Percentiles rank a stretch among this genome's conserved stretches.
Conservation (phyloP, 2,797 vertebrate species). For the Lycodopsis pacificus region DNA sequence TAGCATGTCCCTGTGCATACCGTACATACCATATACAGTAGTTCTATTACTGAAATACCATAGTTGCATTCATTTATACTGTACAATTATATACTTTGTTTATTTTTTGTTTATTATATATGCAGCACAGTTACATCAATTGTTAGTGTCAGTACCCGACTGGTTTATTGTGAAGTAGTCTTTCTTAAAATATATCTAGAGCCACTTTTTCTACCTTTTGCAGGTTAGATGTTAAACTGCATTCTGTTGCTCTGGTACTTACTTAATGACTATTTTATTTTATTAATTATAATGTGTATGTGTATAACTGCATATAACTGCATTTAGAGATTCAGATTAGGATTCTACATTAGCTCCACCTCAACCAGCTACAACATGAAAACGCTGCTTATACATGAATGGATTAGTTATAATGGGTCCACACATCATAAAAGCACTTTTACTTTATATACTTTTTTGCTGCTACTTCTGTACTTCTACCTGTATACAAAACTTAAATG, state of each 20-base stretch:
- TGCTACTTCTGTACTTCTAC: background rate
- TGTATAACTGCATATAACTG: background rate
- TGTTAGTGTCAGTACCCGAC: background rate
- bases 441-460: conserved; percentile 5
- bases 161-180: background rate
- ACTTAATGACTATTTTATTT: background rate
- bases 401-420: background rate
- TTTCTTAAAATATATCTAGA: background rate
- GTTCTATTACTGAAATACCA: background rate
- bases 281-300: background rate
- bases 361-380: background rate
- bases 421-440: background rate
- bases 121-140: background rate
- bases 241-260: background rate
- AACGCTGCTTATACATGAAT: background rate
- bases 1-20: background rate
- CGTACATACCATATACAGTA: background rate
- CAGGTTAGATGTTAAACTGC: background rate
- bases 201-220: background rate
- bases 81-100: background rate
- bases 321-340: background rate
- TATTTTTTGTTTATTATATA: background rate
- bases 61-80: background rate
- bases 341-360: background rate
- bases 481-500: background rate